These are phyloP conservation scores for Corvus moneduloides DNA, from an alignment of 2,113 vertebrate genomes.

Conservation along the genomic window DNA sequence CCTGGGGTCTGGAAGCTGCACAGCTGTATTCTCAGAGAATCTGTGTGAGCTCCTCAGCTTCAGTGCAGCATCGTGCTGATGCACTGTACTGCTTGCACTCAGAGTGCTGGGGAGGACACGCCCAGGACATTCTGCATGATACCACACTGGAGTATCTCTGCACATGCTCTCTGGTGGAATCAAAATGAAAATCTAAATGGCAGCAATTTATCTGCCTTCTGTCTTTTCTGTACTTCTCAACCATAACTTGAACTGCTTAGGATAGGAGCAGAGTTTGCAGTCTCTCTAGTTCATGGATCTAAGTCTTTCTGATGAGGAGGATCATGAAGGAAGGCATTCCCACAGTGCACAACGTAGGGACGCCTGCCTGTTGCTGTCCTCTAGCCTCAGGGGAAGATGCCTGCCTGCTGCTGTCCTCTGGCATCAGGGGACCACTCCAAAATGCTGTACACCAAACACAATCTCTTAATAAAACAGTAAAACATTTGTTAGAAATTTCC, in stretches of 20 bases:
- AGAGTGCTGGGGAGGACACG: background rate
- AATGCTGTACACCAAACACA: background rate
- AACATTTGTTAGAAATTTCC: slow-evolving; percentile 18
- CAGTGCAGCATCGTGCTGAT: background rate
- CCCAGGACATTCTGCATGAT: background rate
- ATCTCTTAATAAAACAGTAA: slow-evolving; percentile 38
- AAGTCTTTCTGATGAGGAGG: background rate
- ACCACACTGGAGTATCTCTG: background rate
- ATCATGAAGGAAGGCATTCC: background rate
- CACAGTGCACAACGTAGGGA: background rate
- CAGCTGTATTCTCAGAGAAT: background rate
- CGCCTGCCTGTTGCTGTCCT: background rate
- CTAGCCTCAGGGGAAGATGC: background rate
- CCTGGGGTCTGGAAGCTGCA: background rate
- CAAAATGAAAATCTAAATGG: background rate
- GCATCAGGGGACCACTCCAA: background rate
- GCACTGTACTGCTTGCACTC: background rate
- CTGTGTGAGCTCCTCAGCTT: background rate
- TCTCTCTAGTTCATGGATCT: background rate
- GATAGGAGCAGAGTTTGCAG: background rate
- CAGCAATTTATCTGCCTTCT: background rate
- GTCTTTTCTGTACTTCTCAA: background rate
- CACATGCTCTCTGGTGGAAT: background rate
- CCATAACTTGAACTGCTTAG: background rate
- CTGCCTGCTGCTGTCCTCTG: background rate